Base-by-base conservation (phyloP, 2,888 invertebrate genomes). In the Dione juno region DNA sequence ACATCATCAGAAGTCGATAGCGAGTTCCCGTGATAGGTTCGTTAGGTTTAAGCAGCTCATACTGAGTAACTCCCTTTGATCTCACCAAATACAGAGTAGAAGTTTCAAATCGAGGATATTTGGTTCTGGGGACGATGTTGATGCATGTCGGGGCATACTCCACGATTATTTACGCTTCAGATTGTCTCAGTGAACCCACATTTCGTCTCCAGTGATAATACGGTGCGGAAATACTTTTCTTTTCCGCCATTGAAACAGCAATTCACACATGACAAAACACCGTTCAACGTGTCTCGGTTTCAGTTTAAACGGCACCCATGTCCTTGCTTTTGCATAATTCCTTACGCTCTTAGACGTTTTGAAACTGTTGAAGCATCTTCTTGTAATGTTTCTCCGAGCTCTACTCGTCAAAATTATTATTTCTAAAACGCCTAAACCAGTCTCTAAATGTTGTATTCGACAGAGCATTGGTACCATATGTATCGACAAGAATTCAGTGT, bases 231-330 rank as follows among this genome's bases (percentile, higher is more conserved):
- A 70, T 58, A 63, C 58, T 43, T 74, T 74, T 52, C 73, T 50
- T 66, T 70, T 72, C 13, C 70, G 70, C 48, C 61, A 43, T 57
- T 57, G 50, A 61, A 71, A 64, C 64, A 74, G 57, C 28, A 57
- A 52, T 74, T 71, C 67, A 73, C 69, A 69, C n/a, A 57, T 61
- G 50, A 74, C 66, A 74, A 76, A 72, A 72, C 63, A 71, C 16
- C 69, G 74, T 37, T 75, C 73, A 52, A 77, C 68, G 59, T 74
- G 65, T 74, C 73, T 75, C 68, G 67, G 72, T 65, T 75, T 76
- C 72, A 76, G 70, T 11, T 76, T 69, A 69, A 72, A 72, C 19
- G 69, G 52, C 10, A 66, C 59, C 66, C 43, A 70, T 66, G 57
- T 41, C 61, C 43, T 66, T 61, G 64, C 40, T 64, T 67, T n/a